phyloP scores from a whole-genome alignment of 2,797 vertebrate species.

The Spheniscus humboldti region DNA sequence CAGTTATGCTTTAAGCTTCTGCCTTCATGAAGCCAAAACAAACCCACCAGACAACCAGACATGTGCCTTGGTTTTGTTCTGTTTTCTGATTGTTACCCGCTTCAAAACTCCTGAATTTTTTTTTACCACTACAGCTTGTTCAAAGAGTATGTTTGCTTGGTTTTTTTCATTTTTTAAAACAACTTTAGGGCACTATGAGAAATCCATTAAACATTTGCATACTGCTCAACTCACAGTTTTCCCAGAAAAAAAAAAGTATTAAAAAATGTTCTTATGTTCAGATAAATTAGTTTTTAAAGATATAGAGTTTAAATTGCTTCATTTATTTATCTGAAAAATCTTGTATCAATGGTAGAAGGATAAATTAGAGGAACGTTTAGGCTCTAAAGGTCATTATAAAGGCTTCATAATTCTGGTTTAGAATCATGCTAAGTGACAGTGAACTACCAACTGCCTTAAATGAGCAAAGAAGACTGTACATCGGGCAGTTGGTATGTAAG shows the following conservation, averaged over 20 bases:
- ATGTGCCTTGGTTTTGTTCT: not conserved
- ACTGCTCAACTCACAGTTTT: not conserved
- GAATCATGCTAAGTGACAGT: not conserved
- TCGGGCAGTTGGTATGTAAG: not conserved
- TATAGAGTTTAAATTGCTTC: not conserved
- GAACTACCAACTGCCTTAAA: not conserved
- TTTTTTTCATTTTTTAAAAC: not conserved
- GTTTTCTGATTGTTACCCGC: not conserved
- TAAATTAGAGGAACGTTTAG: not conserved
- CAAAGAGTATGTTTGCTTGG: not conserved
- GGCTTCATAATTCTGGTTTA: not conserved
- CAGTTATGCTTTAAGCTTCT: not conserved
- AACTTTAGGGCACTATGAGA: not conserved
- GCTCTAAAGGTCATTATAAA: not conserved
- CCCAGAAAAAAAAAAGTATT: rapidly evolving
- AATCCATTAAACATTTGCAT: not conserved
- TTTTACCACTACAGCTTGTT: not conserved
- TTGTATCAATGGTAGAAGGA: not conserved
- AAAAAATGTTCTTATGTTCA: not conserved
- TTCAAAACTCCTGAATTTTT: not conserved
- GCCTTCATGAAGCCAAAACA: not conserved
- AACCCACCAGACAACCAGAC: not conserved
- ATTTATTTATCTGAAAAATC: not conserved
- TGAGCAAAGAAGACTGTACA: not conserved
- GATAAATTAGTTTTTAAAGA: not conserved